Evolutionary conservation across 2,888 invertebrate genomes (phyloP).

Genomic region (Amblyjoppa fuscipennis): DNA sequence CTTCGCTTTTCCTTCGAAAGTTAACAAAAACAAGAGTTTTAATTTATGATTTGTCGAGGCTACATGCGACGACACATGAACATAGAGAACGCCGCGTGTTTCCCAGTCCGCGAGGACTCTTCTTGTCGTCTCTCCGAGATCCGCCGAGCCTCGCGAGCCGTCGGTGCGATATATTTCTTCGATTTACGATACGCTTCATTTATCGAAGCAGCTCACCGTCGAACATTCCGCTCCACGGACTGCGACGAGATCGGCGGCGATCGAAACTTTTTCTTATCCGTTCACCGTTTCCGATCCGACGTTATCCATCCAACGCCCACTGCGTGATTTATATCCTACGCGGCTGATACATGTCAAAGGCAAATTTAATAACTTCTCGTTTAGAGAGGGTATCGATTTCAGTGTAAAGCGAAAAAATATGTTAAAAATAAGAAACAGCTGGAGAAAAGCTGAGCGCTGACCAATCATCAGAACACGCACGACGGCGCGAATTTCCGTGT

Average conservation of each 20-base stretch:
- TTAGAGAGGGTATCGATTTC: constrained; percentile 34
- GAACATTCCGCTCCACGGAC: constrained; percentile 1
- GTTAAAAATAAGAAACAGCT: neutral
- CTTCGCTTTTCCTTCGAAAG: neutral
- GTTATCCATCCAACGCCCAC: constrained; percentile 48
- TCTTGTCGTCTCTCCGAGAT: neutral
- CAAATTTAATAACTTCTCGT: constrained; percentile 27
- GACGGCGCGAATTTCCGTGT: too few species aligned
- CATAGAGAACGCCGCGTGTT: neutral
- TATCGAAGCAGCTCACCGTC: neutral
- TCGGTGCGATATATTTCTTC: neutral
- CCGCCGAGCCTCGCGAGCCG: neutral
- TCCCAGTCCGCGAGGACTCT: neutral
- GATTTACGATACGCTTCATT: constrained; percentile 14
- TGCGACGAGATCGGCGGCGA: constrained; percentile 27
- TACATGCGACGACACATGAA: neutral
- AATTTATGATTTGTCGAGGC: constrained; percentile 1
- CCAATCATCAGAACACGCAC: too few species aligned
- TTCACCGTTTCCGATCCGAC: constrained; percentile 44
- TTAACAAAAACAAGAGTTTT: neutral
- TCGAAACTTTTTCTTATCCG: constrained; percentile 14
- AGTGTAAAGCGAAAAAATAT: neutral
- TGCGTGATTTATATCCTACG: constrained; percentile 30
- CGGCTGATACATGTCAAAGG: neutral
- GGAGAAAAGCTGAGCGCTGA: too few species aligned